Conservation (phyloP, 2,797 vertebrate genomes). For the Dryobates pubescens region DNA sequence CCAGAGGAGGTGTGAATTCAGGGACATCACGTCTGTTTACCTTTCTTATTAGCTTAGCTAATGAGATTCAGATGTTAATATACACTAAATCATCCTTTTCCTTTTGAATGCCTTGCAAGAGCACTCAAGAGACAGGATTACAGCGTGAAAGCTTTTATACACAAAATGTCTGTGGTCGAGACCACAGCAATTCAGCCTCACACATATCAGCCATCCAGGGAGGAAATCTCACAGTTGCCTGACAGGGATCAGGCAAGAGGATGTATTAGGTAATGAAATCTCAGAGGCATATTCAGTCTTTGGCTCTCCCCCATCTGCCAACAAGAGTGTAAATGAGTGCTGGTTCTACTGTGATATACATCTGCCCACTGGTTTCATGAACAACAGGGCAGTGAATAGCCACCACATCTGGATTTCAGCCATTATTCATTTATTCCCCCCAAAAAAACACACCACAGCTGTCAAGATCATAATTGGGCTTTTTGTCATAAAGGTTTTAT, state of each 20-base stretch:
- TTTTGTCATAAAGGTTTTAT: background rate
- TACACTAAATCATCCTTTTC: conserved; percentile 4
- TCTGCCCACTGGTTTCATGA: background rate
- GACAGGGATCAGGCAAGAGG: background rate
- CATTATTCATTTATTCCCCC: background rate
- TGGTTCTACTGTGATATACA: background rate
- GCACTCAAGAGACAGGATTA: conserved; percentile 2
- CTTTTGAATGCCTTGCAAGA: background rate
- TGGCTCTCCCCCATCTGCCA: background rate
- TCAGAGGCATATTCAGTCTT: background rate
- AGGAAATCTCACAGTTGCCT: conserved; percentile 10
- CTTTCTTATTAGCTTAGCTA: conserved; percentile 15
- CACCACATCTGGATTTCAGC: background rate
- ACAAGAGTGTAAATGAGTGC: background rate
- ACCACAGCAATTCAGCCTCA: conserved; percentile 11
- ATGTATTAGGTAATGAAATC: conserved; percentile 16
- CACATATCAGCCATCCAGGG: background rate
- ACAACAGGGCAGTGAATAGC: background rate
- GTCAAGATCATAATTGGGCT: background rate
- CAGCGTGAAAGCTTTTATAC: background rate
- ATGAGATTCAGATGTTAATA: conserved; percentile 38
- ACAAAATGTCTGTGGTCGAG: background rate
- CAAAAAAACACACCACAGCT: accelerated
- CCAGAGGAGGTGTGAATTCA: background rate
- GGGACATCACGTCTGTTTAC: background rate